A percentile compares a stretch with the other conserved stretches of the same genome.
Conservation (phyloP, 2,113 vertebrate species). For the Crotalus helleri region DNA sequence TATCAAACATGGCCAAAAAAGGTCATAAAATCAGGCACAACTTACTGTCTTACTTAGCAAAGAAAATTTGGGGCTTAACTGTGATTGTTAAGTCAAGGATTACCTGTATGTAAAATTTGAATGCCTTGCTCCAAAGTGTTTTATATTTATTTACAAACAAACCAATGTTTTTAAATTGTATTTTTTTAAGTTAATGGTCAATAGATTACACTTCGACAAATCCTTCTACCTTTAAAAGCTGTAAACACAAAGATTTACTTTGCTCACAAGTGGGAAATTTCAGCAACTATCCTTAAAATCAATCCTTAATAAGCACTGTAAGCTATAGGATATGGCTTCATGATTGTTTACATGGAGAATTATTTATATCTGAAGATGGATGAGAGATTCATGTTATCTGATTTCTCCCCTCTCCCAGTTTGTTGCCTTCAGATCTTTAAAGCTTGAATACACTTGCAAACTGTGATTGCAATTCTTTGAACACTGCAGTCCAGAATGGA, state of each 20-base stretch:
- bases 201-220: not conserved
- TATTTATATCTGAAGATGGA: not conserved
- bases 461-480: not conserved
- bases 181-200: conserved; percentile 9
- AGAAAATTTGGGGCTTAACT: not conserved
- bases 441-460: not conserved
- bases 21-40: not conserved
- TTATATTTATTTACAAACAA: not conserved
- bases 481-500: not conserved
- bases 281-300: not conserved
- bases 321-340: not conserved
- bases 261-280: not conserved
- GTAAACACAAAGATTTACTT: not conserved
- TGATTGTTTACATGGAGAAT: not conserved
- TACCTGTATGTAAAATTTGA: not conserved
- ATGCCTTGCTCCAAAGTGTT: not conserved
- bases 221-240: not conserved
- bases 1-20: not conserved
- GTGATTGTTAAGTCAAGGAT: not conserved
- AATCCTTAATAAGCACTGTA: not conserved
- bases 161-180: not conserved
- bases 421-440: not conserved
- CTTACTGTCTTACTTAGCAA: not conserved
- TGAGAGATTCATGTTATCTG: not conserved
- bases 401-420: not conserved